Conservation (phyloP, 1,140 invertebrate species). For the Zaprionus ghesquierei region DNA sequence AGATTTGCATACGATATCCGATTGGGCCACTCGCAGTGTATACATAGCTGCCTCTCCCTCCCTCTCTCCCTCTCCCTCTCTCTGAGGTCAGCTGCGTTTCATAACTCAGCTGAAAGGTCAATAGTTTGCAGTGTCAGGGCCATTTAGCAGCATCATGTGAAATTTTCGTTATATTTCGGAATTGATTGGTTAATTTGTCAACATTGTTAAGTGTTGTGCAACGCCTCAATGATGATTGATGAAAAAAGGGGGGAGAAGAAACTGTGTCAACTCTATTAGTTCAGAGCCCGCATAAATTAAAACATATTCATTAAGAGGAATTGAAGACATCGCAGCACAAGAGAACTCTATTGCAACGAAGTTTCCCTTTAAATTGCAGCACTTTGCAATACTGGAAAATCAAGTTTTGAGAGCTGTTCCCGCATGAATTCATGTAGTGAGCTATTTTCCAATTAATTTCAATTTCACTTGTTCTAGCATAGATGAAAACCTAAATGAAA, state of each 20-base stretch:
- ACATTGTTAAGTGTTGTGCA: constrained; percentile 18
- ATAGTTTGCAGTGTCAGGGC: constrained; percentile 30
- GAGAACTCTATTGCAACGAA: background rate
- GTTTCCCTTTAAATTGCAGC: too few relatives aligned
- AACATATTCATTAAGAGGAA: background rate
- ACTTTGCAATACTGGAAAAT: too few relatives aligned
- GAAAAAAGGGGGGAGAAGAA: background rate
- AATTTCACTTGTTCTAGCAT: too few relatives aligned
- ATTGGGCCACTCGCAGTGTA: constrained; percentile 19
- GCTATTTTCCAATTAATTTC: too few relatives aligned
- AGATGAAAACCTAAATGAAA: too few relatives aligned
- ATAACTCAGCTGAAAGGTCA: constrained; percentile 38
- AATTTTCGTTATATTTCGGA: background rate
- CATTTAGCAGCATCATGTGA: constrained; percentile 7
- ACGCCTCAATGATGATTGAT: constrained; percentile 26
- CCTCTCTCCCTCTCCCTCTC: background rate
- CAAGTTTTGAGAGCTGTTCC: too few relatives aligned
- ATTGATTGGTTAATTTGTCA: constrained; percentile 32
- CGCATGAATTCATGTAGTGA: too few relatives aligned
- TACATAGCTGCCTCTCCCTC: background rate
- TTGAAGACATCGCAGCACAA: background rate
- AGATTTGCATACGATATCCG: constrained; percentile 50
- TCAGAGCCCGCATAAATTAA: constrained; percentile 3
- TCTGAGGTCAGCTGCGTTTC: constrained; percentile 6
- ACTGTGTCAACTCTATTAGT: constrained; percentile 30